Evolutionary conservation across 2,113 vertebrate genomes (phyloP).

Genomic region (Oceanites oceanicus): DNA sequence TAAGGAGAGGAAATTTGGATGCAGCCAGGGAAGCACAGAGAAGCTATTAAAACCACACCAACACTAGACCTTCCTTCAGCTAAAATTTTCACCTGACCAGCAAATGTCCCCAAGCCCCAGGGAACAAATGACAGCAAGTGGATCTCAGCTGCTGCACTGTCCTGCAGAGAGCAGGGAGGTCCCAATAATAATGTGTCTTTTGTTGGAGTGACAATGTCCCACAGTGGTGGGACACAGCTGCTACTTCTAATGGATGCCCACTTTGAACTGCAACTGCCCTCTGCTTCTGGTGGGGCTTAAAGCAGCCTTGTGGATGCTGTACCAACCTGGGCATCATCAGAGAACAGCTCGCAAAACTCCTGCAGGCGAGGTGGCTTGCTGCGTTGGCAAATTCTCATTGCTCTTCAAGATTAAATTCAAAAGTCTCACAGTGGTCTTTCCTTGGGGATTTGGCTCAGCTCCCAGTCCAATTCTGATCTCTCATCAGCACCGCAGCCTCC

Average conservation of each 20-base stretch:
- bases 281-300: neutral
- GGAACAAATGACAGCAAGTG: fast-evolving
- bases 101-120: neutral
- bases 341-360: neutral
- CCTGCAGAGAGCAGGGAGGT: neutral
- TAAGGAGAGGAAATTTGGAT: neutral
- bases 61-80: neutral
- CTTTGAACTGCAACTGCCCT: neutral
- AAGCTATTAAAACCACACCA: neutral
- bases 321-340: neutral
- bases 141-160: neutral
- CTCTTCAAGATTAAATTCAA: neutral
- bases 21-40: neutral
- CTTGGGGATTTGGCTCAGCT: neutral
- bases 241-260: neutral
- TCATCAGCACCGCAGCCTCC: neutral
- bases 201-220: neutral
- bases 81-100: neutral
- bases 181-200: fast-evolving
- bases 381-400: neutral
- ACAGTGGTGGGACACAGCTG: fast-evolving
- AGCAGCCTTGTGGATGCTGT: neutral
- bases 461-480: neutral
- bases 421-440: neutral
- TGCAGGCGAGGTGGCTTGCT: neutral